Percentiles rank a stretch among this genome's conserved stretches.
These are phyloP conservation scores for Cecidostiba fungosa DNA, from an alignment of 2,888 invertebrate species.

Conservation along the genomic window DNA sequence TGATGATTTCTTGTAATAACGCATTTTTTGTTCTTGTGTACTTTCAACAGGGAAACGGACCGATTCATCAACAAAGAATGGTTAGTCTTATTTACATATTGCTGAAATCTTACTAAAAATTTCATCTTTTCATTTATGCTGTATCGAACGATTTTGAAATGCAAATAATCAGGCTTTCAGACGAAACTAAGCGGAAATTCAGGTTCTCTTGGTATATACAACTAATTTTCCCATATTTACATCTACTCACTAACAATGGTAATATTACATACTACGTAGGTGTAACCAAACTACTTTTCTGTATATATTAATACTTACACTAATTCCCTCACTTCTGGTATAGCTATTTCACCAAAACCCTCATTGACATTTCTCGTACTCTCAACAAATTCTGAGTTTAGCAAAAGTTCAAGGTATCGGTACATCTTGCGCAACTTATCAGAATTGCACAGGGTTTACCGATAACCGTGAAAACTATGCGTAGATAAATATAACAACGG, in stretches of 20 bases:
- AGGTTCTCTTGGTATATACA: constrained; percentile 28
- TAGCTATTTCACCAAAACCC: no score
- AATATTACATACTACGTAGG: background rate
- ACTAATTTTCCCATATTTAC: constrained; percentile 12
- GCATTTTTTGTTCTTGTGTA: constrained; percentile 42
- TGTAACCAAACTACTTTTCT: background rate
- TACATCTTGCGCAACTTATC: no score
- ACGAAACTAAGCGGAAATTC: constrained; percentile 50
- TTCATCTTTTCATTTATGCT: constrained; percentile 34
- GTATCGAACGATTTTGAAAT: constrained; percentile 41
- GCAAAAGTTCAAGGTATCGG: no score
- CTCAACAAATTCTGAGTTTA: no score
- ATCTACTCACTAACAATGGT: background rate
- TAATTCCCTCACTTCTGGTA: no score
- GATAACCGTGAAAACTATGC: background rate
- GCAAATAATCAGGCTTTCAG: constrained; percentile 51
- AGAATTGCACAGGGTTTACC: background rate
- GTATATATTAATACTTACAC: no score
- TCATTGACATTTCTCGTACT: no score
- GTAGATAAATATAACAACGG: background rate
- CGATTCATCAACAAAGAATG: constrained; percentile 66
- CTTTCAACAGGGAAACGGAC: constrained; percentile 61
- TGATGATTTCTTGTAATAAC: constrained; percentile 32
- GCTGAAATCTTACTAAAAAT: constrained; percentile 46
- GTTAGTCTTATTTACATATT: constrained; percentile 64